Percentiles rank a stretch among this genome's conserved stretches.
phyloP scores from a whole-genome alignment of 2,888 invertebrate species.

The Holacanthella duospinosa region DNA sequence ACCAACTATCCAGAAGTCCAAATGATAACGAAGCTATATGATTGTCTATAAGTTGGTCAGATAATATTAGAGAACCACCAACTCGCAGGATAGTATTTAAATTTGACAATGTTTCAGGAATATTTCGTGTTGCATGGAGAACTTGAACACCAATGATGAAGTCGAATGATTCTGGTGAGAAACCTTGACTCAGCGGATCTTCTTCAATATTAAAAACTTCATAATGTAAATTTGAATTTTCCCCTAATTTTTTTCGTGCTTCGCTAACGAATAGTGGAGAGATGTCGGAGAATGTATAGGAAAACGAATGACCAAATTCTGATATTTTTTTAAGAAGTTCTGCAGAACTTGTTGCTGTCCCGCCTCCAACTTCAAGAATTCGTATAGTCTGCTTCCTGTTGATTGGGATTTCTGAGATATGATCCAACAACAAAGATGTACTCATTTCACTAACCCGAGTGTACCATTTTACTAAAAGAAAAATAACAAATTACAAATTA shows the following conservation, averaged over 20 bases:
- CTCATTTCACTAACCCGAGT: no score
- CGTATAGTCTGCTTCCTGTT: neutral
- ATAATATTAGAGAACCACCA: neutral
- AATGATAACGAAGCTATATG: neutral
- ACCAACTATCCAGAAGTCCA: constrained; percentile 1
- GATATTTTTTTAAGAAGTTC: neutral
- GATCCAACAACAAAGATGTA: no score
- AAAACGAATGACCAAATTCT: neutral
- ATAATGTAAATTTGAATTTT: neutral
- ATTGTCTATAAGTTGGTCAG: neutral
- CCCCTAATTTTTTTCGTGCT: constrained; percentile 13
- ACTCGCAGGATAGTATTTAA: neutral
- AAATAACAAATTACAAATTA: no score
- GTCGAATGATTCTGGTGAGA: neutral
- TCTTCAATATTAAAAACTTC: neutral
- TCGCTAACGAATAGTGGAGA: constrained; percentile 13
- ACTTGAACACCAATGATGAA: neutral
- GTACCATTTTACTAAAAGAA: no score
- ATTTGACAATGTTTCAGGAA: neutral
- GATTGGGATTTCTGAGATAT: neutral
- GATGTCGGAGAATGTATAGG: constrained; percentile 11
- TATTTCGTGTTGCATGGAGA: neutral
- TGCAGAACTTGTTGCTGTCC: neutral
- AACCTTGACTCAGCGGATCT: neutral
- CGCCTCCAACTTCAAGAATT: constrained; percentile 9